These are phyloP conservation scores for Pitta sordida DNA, from an alignment of 2,113 vertebrate species.

Conservation along the genomic window DNA sequence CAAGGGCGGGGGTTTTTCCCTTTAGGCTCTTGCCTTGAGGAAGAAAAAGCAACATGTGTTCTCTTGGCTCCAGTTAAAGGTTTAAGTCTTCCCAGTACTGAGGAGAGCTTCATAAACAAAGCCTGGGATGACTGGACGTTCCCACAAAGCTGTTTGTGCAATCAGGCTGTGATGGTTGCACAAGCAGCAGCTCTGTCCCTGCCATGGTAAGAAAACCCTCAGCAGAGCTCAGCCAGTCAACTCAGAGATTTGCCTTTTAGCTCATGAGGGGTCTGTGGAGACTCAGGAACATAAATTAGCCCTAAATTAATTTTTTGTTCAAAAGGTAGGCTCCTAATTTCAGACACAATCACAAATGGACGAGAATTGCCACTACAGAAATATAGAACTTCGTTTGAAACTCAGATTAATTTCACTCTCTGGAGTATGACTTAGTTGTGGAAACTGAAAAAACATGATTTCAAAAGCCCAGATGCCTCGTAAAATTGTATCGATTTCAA, in stretches of 20 bases:
- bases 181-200: background rate
- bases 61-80: constrained; percentile 27
- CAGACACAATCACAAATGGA: background rate
- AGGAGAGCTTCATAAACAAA: constrained; percentile 64
- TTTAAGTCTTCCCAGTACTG: constrained; percentile 61
- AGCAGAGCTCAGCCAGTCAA: rapidly evolving
- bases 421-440: background rate
- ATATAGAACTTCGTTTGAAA: background rate
- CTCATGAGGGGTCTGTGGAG: background rate
- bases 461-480: background rate
- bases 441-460: background rate
- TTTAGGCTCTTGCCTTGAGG: background rate
- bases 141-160: constrained; percentile 53
- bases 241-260: background rate
- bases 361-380: background rate
- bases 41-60: constrained; percentile 53
- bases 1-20: background rate
- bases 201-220: background rate
- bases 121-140: constrained; percentile 57
- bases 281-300: background rate
- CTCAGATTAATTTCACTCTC: background rate
- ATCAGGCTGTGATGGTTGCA: background rate
- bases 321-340: background rate
- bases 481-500: background rate
- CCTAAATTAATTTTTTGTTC: background rate